Evolutionary conservation across 2,888 invertebrate species (phyloP), one percentile per base, ranked within the genome.

Genomic region (Cephonodes hylas): DNA sequence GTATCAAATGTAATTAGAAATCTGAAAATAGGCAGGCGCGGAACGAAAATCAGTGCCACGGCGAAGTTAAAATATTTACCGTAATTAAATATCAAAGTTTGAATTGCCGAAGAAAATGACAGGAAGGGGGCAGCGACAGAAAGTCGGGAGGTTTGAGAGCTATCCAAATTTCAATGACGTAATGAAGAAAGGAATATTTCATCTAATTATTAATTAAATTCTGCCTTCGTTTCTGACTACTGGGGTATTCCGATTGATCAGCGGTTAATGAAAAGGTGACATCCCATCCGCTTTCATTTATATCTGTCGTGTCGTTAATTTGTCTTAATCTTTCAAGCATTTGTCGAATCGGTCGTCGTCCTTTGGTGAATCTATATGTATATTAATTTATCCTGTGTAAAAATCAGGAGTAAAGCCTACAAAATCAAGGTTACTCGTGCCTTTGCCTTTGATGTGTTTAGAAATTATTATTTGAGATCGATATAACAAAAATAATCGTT

Each of bases 11-110:
- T 18, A 53, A 53, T 53, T 53, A 31, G 53, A 53, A 53, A 27
- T 53, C 53, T 7, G 53, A 53, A 53, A 53, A 53, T 31, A 53
- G 27, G 31, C 15, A 31, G 27, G 31, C 8, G 3, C 48, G 53
- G 25, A 25, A 31, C 27, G 31, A 20, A 23, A 53, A 53, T 53
- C 53, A 31, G 27, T 27, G 53, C 53, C 15, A 23, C 23, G 23
- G 31, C 27, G 27, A 53, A 31, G 53, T 53, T 53, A 31, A 53
- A 53, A 53, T 53, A 53, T 53, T 53, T 27, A 53, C 53, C 53
- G 27, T 53, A 53, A 53, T 53, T 53, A 53, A 53, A 53, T 53
- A 53, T 31, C 31, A 31, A 53, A 53, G 53, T 53, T 53, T 53
- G 31, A 53, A 53, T 31, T 53, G 53, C 18, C 31, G 53, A 53